Percentiles rank a stretch among this genome's conserved stretches.
phyloP scores from a whole-genome alignment of 2,797 vertebrate genomes.

The Glossophaga mutica region DNA sequence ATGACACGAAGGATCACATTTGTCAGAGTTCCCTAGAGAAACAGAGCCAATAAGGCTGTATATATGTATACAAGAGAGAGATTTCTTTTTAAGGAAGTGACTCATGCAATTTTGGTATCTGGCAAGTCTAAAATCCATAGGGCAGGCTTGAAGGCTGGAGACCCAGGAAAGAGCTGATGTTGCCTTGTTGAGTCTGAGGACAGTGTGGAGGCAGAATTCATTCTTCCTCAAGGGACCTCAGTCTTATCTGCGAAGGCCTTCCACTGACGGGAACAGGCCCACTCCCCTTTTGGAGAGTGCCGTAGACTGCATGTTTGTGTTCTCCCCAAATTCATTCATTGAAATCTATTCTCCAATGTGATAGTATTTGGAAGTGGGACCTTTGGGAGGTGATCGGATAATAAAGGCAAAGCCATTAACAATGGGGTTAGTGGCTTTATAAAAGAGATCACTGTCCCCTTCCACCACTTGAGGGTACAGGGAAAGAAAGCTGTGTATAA shows the following conservation, averaged over 20 bases:
- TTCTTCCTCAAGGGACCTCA: not conserved
- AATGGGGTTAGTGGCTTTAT: not conserved
- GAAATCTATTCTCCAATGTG: not conserved
- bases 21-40: not conserved
- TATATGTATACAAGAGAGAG: not conserved
- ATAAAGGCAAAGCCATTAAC: not conserved
- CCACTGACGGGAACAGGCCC: not conserved
- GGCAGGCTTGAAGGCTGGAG: not conserved
- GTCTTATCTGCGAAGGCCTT: not conserved
- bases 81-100: not conserved
- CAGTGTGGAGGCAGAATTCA: not conserved
- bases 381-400: not conserved
- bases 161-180: not conserved
- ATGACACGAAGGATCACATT: not conserved
- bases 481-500: not conserved
- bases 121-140: not conserved
- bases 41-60: not conserved
- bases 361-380: not conserved
- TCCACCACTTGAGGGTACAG: not conserved
- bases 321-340: not conserved
- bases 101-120: not conserved
- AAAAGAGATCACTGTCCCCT: not conserved
- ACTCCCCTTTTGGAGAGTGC: not conserved
- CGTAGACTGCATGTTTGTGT: not conserved
- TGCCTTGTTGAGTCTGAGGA: not conserved